Evolutionary conservation across 2,797 vertebrate genomes (phyloP).

Genomic region (Glossophaga mutica): DNA sequence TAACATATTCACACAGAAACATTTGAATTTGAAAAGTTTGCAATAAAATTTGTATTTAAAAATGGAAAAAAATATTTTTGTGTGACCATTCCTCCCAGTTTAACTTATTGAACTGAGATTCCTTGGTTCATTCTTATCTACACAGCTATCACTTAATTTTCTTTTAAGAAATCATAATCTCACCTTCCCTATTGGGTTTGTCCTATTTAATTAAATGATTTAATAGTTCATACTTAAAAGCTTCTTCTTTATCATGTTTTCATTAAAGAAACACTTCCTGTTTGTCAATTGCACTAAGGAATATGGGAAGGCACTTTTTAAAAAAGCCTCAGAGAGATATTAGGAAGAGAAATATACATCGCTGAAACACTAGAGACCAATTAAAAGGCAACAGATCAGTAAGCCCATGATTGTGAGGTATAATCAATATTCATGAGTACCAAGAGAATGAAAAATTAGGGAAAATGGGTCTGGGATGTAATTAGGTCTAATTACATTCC

Average conservation of each 20-base stretch:
- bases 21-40: constrained; percentile 87
- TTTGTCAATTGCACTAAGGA: neutral
- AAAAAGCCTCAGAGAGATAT: neutral
- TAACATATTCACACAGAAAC: constrained; percentile 83
- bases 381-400: constrained; percentile 60
- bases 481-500: constrained; percentile 47
- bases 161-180: neutral
- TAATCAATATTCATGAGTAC: constrained; percentile 50
- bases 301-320: neutral
- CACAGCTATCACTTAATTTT: neutral
- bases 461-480: constrained; percentile 8
- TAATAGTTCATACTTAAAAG: neutral
- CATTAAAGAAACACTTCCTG: constrained; percentile 41
- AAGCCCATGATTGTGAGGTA: constrained; percentile 7
- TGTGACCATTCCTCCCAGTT: neutral
- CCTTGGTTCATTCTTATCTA: neutral
- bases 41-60: constrained; percentile 85
- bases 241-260: constrained; percentile 1
- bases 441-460: constrained; percentile 43
- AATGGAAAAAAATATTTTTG: constrained; percentile 61
- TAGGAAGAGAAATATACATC: constrained; percentile 30
- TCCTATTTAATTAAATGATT: constrained; percentile 31
- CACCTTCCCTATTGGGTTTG: neutral
- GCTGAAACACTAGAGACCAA: constrained; percentile 44
- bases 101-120: neutral